A percentile compares a stretch with the other conserved stretches of the same genome.
phyloP scores from a whole-genome alignment of 2,113 vertebrate species.

The Anser brachyrhynchus region DNA sequence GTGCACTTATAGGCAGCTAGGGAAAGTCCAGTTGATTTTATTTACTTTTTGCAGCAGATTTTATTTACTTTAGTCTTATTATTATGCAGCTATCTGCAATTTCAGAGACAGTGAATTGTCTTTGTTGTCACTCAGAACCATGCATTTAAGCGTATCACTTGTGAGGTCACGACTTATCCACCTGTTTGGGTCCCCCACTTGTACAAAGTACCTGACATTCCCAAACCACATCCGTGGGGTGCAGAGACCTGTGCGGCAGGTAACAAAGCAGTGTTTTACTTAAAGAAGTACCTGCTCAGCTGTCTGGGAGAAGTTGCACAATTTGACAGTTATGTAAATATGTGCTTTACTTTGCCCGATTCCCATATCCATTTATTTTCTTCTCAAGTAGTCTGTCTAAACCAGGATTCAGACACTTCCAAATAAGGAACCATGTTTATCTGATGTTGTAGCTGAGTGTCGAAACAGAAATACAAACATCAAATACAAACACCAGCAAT shows the following conservation, averaged over 20 bases:
- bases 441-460: background rate
- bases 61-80: background rate
- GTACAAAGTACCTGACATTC: background rate
- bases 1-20: background rate
- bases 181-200: rapidly evolving
- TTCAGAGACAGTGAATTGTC: background rate
- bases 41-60: no score
- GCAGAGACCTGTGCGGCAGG: background rate
- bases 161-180: background rate
- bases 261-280: background rate
- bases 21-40: background rate
- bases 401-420: background rate
- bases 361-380: background rate
- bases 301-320: background rate
- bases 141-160: background rate
- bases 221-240: background rate
- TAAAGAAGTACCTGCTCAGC: background rate
- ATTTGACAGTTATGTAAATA: background rate
- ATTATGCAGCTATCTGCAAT: background rate
- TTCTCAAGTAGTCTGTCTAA: background rate
- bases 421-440: background rate
- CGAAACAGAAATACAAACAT: background rate
- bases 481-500: background rate
- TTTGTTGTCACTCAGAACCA: background rate
- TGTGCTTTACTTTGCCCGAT: background rate